A percentile compares a stretch with the other conserved stretches of the same genome.
These are phyloP conservation scores for Amiota mariae DNA, from an alignment of 2,888 invertebrate genomes.

Conservation along the genomic window DNA sequence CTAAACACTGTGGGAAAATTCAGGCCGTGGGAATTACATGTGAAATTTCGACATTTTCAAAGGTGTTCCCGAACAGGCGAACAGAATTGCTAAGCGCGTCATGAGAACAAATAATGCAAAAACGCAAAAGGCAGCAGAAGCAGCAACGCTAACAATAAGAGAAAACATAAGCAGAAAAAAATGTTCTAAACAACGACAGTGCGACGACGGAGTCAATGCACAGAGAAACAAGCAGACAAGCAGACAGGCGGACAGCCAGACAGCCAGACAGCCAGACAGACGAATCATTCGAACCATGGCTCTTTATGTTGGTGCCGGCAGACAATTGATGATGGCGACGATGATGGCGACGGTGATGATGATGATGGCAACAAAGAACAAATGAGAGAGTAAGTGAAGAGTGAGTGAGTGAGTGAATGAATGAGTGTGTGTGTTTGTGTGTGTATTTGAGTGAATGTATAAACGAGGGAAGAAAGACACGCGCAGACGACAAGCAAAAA, in stretches of 20 bases:
- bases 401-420: background rate
- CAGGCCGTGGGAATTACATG: conserved; percentile 74
- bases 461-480: no score
- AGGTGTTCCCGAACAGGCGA: conserved; percentile 73
- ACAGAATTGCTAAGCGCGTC: conserved; percentile 59
- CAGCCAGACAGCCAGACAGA: conserved; percentile 21
- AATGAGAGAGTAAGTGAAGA: background rate
- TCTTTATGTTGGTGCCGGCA: conserved; percentile 3
- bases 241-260: no score
- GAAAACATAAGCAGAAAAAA: conserved; percentile 7
- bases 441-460: no score
- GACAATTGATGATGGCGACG: conserved; percentile 18
- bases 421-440: background rate
- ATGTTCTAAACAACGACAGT: conserved; percentile 16
- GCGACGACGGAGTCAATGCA: background rate
- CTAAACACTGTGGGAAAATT: conserved; percentile 72
- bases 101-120: conserved; percentile 52
- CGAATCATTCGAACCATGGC: conserved; percentile 9
- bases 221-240: conserved; percentile 42
- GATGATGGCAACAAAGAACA: background rate
- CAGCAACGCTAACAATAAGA: conserved; percentile 15
- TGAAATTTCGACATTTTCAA: conserved; percentile 73
- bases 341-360: background rate
- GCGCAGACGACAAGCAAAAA: conserved; percentile 4
- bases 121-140: conserved; percentile 2